phyloP scores from a whole-genome alignment of 2,797 vertebrate genomes.

The Fratercula arctica region DNA sequence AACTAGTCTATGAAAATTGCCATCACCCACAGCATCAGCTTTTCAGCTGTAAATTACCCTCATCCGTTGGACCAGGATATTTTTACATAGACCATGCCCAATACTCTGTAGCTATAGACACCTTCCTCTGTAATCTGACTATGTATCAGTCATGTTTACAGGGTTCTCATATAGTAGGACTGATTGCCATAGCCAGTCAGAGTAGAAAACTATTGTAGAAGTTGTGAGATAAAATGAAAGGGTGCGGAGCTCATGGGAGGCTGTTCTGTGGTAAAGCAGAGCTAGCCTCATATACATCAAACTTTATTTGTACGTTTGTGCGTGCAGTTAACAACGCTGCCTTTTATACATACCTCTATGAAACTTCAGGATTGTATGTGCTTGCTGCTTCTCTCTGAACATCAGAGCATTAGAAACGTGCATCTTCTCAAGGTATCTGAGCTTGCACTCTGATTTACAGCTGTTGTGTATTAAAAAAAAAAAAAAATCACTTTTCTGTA shows the following conservation, averaged over 20 bases:
- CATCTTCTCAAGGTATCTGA: not conserved
- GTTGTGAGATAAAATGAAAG: not conserved
- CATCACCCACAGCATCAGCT: not conserved
- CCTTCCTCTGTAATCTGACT: not conserved
- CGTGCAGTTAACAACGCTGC: not conserved
- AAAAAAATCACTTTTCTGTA: not conserved
- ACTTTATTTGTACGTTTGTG: not conserved
- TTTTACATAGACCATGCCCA: not conserved
- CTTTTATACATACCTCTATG: not conserved
- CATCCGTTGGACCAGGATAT: fast-evolving
- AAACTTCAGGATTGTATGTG: not conserved
- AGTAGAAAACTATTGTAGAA: not conserved
- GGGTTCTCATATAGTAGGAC: not conserved
- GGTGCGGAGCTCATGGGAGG: not conserved
- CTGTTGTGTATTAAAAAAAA: not conserved
- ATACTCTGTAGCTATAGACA: not conserved
- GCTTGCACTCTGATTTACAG: not conserved
- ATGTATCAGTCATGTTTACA: not conserved
- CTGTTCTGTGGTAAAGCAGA: not conserved
- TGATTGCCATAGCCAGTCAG: not conserved
- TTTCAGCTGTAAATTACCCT: not conserved
- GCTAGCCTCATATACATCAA: not conserved
- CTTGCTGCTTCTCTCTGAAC: not conserved
- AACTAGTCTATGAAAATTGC: not conserved
- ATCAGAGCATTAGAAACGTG: not conserved